A percentile compares a stretch with the other conserved stretches of the same genome.
phyloP scores from a whole-genome alignment of 1,140 invertebrate species.

The Phymastichus coffea region DNA sequence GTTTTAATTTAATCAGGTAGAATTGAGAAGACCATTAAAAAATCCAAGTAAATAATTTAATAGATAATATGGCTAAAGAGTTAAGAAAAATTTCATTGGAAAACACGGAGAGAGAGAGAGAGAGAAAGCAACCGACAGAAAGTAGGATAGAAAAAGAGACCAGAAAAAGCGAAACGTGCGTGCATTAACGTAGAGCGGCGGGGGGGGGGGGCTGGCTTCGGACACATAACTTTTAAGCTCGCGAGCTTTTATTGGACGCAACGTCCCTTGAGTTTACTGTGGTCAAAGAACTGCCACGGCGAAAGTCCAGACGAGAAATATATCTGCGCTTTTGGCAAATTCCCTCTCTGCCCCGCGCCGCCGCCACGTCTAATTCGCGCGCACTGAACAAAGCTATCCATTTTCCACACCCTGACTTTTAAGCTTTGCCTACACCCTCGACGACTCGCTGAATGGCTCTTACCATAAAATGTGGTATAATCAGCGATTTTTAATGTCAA shows the following conservation, averaged over 20 bases:
- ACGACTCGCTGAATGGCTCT: background rate
- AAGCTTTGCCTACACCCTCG: too few species aligned
- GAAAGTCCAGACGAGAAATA: slow-evolving; percentile 29
- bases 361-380: slow-evolving; percentile 11
- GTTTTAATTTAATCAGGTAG: too few species aligned
- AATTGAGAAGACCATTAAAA: too few species aligned
- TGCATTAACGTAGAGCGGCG: slow-evolving; percentile 7
- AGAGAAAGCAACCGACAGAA: background rate
- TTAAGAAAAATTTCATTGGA: slow-evolving; percentile 3
- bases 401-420: background rate
- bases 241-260: slow-evolving; percentile 39
- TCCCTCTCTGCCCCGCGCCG: slow-evolving; percentile 11
- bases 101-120: too few species aligned
- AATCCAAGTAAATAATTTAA: too few species aligned
- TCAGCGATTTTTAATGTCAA: slow-evolving; percentile 3
- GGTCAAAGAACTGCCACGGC: slow-evolving; percentile 35
- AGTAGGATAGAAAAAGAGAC: background rate
- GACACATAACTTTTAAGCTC: slow-evolving; percentile 40
- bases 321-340: slow-evolving; percentile 11
- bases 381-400: background rate
- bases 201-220: slow-evolving; percentile 10
- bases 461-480: background rate
- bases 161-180: background rate
- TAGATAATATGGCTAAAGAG: too few species aligned
- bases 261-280: slow-evolving; percentile 39